These are phyloP conservation scores for Agrilus mali DNA, from an alignment of 2,888 invertebrate genomes.

Conservation along the genomic window DNA sequence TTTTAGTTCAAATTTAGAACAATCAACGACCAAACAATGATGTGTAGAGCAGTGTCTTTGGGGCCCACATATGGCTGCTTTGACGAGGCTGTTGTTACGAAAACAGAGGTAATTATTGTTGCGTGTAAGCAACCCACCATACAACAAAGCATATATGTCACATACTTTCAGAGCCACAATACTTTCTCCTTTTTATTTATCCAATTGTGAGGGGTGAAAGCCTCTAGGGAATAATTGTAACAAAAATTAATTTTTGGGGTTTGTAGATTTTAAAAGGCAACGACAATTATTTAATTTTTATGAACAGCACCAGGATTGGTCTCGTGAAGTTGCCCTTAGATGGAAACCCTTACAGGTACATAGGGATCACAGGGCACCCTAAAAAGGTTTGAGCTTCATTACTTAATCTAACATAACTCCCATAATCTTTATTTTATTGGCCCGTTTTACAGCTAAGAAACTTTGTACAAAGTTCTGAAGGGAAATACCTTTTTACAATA, in stretches of 20 bases:
- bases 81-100: slow-evolving; percentile 37
- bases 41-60: slow-evolving; percentile 50
- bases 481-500: slow-evolving; percentile 40
- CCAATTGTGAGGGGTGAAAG: too few species aligned
- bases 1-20: slow-evolving; percentile 57
- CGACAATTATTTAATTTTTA: slow-evolving; percentile 45
- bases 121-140: too few species aligned
- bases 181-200: too few species aligned
- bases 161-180: too few species aligned
- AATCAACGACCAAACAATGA: slow-evolving; percentile 47
- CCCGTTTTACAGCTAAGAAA: slow-evolving; percentile 5
- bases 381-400: slow-evolving; percentile 42
- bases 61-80: slow-evolving; percentile 53
- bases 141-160: too few species aligned
- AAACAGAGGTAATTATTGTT: slow-evolving; percentile 35
- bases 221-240: not conserved
- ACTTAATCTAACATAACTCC: too few species aligned
- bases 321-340: slow-evolving; percentile 56
- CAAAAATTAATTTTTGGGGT: slow-evolving; percentile 1
- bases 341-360: slow-evolving; percentile 60
- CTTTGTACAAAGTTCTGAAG: slow-evolving; percentile 34
- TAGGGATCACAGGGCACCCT: slow-evolving; percentile 53
- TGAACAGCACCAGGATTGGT: slow-evolving; percentile 52
- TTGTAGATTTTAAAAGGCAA: slow-evolving; percentile 30
- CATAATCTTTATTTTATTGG: too few species aligned